phyloP scores from a whole-genome alignment of 2,797 vertebrate species.

The Rhodeus uyekii region DNA sequence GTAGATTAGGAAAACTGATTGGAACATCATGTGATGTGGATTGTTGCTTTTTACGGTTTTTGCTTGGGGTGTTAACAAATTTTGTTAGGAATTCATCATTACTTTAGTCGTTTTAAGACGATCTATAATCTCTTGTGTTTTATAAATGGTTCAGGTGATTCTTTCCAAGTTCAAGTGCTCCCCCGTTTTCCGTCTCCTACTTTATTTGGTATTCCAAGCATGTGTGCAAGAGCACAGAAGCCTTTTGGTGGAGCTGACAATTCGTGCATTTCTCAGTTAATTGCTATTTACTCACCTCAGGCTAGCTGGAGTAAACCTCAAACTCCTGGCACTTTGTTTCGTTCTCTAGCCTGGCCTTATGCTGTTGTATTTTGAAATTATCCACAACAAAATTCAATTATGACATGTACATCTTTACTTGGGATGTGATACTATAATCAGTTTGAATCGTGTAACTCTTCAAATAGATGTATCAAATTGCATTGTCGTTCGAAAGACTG shows the following conservation, averaged over 20 bases:
- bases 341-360: slow-evolving; percentile 49
- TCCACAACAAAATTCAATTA: slow-evolving; percentile 57
- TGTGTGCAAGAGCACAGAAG: background rate
- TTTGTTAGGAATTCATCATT: slow-evolving; percentile 3
- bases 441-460: slow-evolving; percentile 65
- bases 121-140: slow-evolving; percentile 8
- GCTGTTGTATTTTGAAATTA: slow-evolving; percentile 55
- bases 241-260: slow-evolving; percentile 34
- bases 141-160: slow-evolving; percentile 9
- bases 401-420: slow-evolving; percentile 35
- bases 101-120: slow-evolving; percentile 9
- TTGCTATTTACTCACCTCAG: slow-evolving; percentile 45
- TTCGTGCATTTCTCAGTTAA: slow-evolving; percentile 10
- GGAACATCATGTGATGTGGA: background rate
- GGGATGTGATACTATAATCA: slow-evolving; percentile 63
- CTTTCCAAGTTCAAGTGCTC: background rate
- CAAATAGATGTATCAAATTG: slow-evolving; percentile 59
- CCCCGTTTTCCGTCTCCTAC: background rate
- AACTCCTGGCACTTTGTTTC: slow-evolving; percentile 16
- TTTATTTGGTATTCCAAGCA: slow-evolving; percentile 32
- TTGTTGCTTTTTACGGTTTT: background rate
- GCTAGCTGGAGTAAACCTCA: slow-evolving; percentile 7
- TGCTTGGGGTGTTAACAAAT: slow-evolving; percentile 14
- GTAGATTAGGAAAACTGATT: slow-evolving; percentile 18
- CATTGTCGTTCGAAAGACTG: slow-evolving; percentile 61